A percentile compares a stretch with the other conserved stretches of the same genome.
Evolutionary conservation across 2,888 invertebrate species (phyloP).

Genomic region (Eudasyphora cyanicolor): DNA sequence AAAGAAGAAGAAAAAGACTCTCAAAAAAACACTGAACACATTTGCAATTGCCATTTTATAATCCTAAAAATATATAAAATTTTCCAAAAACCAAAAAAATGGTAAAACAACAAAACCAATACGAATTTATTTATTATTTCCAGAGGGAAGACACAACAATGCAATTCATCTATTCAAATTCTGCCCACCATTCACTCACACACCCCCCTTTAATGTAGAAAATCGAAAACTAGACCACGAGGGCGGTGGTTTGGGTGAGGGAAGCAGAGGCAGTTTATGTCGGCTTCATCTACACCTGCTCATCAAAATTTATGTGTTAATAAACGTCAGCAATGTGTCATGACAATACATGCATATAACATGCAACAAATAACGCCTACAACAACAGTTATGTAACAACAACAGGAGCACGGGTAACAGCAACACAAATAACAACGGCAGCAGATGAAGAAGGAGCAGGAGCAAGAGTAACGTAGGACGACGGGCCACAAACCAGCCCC

Average conservation of each 20-base stretch:
- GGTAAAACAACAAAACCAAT: background rate
- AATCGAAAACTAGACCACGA: background rate
- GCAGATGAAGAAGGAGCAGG: background rate
- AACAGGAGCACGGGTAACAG: background rate
- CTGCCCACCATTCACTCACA: background rate
- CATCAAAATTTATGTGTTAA: slow-evolving; percentile 71
- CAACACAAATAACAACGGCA: background rate
- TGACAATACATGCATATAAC: slow-evolving; percentile 63
- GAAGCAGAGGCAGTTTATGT: background rate
- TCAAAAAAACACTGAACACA: slow-evolving; percentile 27
- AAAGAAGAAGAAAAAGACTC: background rate
- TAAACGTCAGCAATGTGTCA: slow-evolving; percentile 70
- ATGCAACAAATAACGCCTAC: slow-evolving; percentile 63
- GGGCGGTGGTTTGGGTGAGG: background rate
- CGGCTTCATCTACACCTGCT: slow-evolving; percentile 68
- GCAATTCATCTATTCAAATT: background rate
- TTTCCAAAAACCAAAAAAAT: slow-evolving; percentile 1
- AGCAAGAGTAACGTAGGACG: background rate
- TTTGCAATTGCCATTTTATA: slow-evolving; percentile 50
- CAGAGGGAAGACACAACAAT: background rate
- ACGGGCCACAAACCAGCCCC: background rate
- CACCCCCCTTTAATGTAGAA: background rate
- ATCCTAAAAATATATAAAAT: slow-evolving; percentile 60
- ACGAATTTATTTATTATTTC: slow-evolving; percentile 7
- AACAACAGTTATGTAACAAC: slow-evolving; percentile 40